Evolutionary conservation across 2,888 invertebrate species (phyloP), one percentile per base, ranked within the genome.

Genomic region (Agriotes lineatus): DNA sequence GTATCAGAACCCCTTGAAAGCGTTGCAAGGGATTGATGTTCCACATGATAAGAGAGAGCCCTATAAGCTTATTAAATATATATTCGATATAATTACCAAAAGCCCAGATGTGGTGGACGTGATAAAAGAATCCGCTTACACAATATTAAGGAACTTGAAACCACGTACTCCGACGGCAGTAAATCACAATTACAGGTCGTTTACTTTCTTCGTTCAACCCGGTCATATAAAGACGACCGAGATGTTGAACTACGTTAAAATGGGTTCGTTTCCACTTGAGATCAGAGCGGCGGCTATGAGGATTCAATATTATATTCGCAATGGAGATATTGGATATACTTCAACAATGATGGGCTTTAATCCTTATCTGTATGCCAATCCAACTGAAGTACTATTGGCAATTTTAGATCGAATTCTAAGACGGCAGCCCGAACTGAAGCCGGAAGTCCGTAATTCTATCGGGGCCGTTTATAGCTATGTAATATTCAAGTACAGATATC

Each of bases 241-340:
- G 1, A 12, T 66, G 35, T 18, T 66, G 10, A 14, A 66, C 5
- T 35, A 37, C 14, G 22, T 66, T 4, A 35, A 4, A 9, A 9
- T 14, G 1, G 25, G 48, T 7, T 5, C 20, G n/a, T 66, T 37
- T 18, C 66, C 66, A 1, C 5, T 30, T 10, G 66, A 66, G 18
- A 37, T 35, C n/a, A 25, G 50, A 10, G 18, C 59, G 6, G 66
- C 66, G 0, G 30, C 35, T 2, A 2, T 0, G 1, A 19, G 45
- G 22, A 20, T 45, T n/a, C 2, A 19, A 2, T 20, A 19, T 10
- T 45, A 45, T 45, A n/a, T 45, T n/a, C 20, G n/a, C 1, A 3
- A 45, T 2, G 5, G n/a, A 4, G 1, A 1, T 4, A 25, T 39
- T 22, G 42, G 39, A 12, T 59, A 30, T 9, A 9, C 18, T n/a